Base-by-base conservation (phyloP, 2,888 invertebrate species). In the Ligdia adustata region DNA sequence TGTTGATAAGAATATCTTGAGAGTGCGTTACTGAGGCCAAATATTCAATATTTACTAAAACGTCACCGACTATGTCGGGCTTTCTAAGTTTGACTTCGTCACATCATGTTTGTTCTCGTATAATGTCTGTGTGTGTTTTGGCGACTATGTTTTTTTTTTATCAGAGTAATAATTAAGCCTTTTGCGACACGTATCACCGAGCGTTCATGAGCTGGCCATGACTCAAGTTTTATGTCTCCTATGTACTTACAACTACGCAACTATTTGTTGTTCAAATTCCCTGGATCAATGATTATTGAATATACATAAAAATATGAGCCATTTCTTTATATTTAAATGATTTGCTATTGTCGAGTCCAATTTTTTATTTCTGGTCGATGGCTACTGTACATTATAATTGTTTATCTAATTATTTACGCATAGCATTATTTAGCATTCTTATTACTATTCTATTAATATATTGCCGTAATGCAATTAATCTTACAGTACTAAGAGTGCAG, bases 1-100 rank as follows among this genome's bases (percentile, higher is more conserved):
- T 66, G 60, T 47, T 64, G 78, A 82, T 82, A 83, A 76, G 53
- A 43, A 56, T 71, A 73, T 75, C 73, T 60, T 28, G 24, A 33
- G 29, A 29, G 41, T 48, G 28, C 11, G 52, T 43, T 33, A 33
- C 48, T 15, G 34, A 16, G 40, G 27, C 49, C 44, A 52, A 52
- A 55, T 56, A 53, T 57, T 46, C 60, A 55, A 57, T 52, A 54
- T 57, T 50, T 64, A 62, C 34, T 47, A 42, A 53, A 64, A 53
- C 59, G 58, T 60, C 60, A 60, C 54, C 39, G 42, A 40, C 41
- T 53, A 51, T 34, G 27, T 39, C 11, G 38, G 42, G 49, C 38
- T 60, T 55, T 55, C 37, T 12, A 29, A 40, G 16, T 16, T 34
- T 29, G 24, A 7, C 9, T n/a, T 15, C 33, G 28, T 39, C 45